These are phyloP conservation scores for Agonopterix arenella DNA, from an alignment of 2,888 invertebrate genomes.

Conservation along the genomic window DNA sequence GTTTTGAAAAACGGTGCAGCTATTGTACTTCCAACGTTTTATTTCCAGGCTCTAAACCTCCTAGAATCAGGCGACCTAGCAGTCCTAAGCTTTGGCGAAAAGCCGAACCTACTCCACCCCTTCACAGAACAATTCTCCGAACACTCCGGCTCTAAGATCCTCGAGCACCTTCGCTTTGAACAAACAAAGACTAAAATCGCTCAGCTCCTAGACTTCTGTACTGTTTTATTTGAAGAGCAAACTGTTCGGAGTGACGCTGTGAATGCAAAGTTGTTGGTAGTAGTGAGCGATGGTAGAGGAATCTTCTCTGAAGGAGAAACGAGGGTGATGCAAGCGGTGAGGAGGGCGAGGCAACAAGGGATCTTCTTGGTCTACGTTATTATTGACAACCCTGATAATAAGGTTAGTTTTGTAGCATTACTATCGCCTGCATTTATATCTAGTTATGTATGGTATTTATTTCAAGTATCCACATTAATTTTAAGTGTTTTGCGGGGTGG, in stretches of 20 bases:
- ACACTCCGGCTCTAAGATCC: constrained; percentile 87
- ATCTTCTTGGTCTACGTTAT: constrained; percentile 97
- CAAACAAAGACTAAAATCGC: constrained; percentile 94
- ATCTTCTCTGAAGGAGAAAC: constrained; percentile 92
- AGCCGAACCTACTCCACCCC: constrained; percentile 89
- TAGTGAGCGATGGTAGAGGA: constrained; percentile 97
- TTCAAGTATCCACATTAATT: no score
- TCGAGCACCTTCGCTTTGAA: constrained; percentile 89
- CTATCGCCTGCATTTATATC: no score
- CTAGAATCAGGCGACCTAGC: constrained; percentile 96
- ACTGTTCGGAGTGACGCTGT: constrained; percentile 70
- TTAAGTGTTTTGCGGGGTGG: no score
- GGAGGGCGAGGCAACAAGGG: constrained; percentile 86
- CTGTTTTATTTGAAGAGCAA: constrained; percentile 74
- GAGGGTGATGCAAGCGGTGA: constrained; percentile 84
- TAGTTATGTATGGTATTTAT: no score
- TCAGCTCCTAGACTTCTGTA: constrained; percentile 87
- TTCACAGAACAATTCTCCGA: constrained; percentile 92
- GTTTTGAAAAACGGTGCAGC: no score
- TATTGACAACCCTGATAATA: constrained; percentile 94
- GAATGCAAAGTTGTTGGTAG: constrained; percentile 90
- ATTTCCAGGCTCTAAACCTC: constrained; percentile 86
- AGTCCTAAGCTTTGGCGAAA: constrained; percentile 94
- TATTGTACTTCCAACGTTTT: not conserved
- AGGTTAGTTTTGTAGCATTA: constrained; percentile 71